Base-by-base conservation (phyloP, 2,797 vertebrate genomes). In the Meda fulgida region DNA sequence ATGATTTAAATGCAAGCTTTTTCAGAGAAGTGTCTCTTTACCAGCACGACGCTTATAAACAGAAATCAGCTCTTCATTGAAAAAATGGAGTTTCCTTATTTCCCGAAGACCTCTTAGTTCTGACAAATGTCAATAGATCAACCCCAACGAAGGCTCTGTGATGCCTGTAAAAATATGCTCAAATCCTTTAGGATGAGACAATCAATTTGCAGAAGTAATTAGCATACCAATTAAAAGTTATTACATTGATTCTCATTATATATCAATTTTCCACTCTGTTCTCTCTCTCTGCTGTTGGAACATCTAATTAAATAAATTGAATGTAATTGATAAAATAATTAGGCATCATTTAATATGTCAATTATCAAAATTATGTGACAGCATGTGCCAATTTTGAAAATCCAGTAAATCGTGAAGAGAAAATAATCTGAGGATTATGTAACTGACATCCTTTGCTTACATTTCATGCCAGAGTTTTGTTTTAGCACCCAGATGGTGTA, bases 271-370 rank as follows among this genome's bases (percentile, higher is more conserved):
- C 85, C 76, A 65, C 69, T 80, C 77, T 26, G 43, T 85, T 86
- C 81, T 84, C 43, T 72, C 81, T 84, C 77, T 80, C 71, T 80
- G 87, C 84, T 86, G 60, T 81, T 65, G 75, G 81, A 83, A 63
- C 72, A 84, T 87, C 71, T 86, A 84, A 87, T 87, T 73, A 84
- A 87, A 71, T 85, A 84, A 87, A 84, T 87, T 85, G 81, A 89
- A 90, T 69, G 65, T 84, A 91, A 89, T 89, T 89, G 78, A 89
- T 89, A 78, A 85, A 91, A 88, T 91, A 91, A 91, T 89, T 85
- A 89, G 83, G 78, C 69, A 78, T 72, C 40, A 87, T 81, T 89
- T 89, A 86, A 89, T 85, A 82, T 86, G 80, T 80, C 87, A 89
- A 85, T 89, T 88, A 89, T 89, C 70, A 79, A 82, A 89, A 84